Conservation (phyloP, 2,888 invertebrate species). For the Leuctra nigra region DNA sequence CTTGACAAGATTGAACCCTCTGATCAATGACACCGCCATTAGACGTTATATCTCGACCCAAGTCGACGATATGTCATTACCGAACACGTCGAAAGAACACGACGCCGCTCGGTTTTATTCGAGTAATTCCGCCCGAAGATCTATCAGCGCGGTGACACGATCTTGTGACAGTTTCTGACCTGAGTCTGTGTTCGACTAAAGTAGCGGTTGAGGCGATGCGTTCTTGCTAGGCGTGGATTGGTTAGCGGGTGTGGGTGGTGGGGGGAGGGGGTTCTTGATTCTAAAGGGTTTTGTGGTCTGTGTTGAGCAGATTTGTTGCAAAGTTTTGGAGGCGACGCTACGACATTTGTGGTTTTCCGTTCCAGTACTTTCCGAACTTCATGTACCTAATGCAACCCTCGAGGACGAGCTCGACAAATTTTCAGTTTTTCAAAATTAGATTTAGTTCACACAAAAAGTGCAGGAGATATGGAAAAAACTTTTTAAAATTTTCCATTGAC, state of each 20-base stretch:
- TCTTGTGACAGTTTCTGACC: conserved; percentile 4
- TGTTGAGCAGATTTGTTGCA: conserved; percentile 16
- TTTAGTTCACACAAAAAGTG: no score
- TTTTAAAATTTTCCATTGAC: no score
- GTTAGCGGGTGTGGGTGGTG: background rate
- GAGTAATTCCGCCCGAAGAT: background rate
- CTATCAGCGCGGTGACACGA: background rate
- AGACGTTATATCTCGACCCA: no score
- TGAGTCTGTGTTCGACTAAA: conserved; percentile 1
- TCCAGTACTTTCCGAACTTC: background rate
- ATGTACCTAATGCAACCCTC: no score
- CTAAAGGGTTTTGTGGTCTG: conserved; percentile 5
- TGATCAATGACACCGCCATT: no score
- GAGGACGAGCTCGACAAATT: no score
- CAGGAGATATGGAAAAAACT: no score
- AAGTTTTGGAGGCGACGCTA: conserved; percentile 5
- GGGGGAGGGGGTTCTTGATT: conserved; percentile 9
- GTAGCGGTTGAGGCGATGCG: background rate
- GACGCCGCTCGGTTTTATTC: no score
- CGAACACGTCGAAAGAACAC: no score
- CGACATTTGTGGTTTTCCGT: conserved; percentile 12
- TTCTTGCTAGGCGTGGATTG: background rate
- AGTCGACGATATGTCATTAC: no score
- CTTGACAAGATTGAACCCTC: no score
- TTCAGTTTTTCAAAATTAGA: no score